Evolutionary conservation across 1,140 invertebrate species (phyloP), one percentile per base, ranked within the genome.

Genomic region (Sinonovacula constricta): DNA sequence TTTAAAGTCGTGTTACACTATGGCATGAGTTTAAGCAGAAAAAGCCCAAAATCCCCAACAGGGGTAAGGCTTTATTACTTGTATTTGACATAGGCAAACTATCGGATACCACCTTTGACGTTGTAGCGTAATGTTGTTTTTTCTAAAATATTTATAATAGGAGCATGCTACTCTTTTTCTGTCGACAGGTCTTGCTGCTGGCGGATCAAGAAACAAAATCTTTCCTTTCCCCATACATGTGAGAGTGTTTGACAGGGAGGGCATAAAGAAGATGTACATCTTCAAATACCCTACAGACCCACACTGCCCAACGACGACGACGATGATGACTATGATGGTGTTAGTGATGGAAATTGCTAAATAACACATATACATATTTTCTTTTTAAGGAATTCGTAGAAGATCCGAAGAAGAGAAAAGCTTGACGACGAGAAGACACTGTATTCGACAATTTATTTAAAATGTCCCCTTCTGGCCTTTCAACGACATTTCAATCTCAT

Each of bases 381-480:
- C 18, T 62, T 80, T 57, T 49, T 15, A 62, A 86, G 85, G 83
- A 24, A 85, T 91, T 34, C 77, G 76, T 62, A 60, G 91, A 54
- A 85, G 86, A 68, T 91, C 89, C 34, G 83, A 91, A 53, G 91
- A 92, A 77, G 91, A 92, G 68, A 80, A 85, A 33, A 81, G 89
- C n/a, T 92, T 81, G 83, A 91, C 69, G 90, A 92, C 81, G 88
- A 87, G 4, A 81, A 88, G 15, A 83, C 86, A 66, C 83, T 89
- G 5, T 92, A 91, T 81, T 91, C 91, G 0, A 91, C 91, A 31
- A 91, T 88, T 74, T 91, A 92, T 68, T 92, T 92, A 60, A 87
- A 86, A 24, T 92, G 92, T 75, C 87, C 86, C 5, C 74, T 87
- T 39, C 69, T 83, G 26, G 87, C 91, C 51, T 92, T 91, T 81